Percentiles rank a stretch among this genome's conserved stretches.
Evolutionary conservation across 2,797 vertebrate genomes (phyloP).

Genomic region (Neolamprologus multifasciatus): DNA sequence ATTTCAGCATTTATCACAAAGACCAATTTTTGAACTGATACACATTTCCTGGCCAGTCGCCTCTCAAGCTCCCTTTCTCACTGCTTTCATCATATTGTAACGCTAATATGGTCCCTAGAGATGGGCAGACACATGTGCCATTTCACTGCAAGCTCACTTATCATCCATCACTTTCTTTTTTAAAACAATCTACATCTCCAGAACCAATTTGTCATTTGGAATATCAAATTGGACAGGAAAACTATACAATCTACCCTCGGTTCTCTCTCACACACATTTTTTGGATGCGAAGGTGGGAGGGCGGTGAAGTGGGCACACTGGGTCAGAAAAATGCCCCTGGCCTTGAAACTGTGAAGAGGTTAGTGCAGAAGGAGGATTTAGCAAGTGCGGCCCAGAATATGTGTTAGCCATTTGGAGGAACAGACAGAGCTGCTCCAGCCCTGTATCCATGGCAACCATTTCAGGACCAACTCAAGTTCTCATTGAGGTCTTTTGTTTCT

Average conservation of each 20-base stretch:
- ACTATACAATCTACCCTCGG: background rate
- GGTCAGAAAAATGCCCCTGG: conserved; percentile 23
- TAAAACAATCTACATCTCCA: background rate
- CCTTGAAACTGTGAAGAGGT: conserved; percentile 44
- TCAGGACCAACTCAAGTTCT: conserved; percentile 53
- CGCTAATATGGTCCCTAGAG: conserved; percentile 15
- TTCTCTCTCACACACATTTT: background rate
- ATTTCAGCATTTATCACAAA: conserved; percentile 38
- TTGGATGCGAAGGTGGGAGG: background rate
- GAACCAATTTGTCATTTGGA: background rate
- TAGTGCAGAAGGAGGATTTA: conserved; percentile 22
- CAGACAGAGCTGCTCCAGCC: conserved; percentile 43
- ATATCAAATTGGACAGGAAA: conserved; percentile 24
- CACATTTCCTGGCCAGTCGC: background rate
- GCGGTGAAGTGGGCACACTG: conserved; percentile 23
- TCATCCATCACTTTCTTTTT: conserved; percentile 20
- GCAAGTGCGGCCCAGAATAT: conserved; percentile 21
- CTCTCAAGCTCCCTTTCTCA: background rate
- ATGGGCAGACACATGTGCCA: conserved; percentile 7
- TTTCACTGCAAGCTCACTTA: conserved; percentile 9
- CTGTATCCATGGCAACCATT: conserved; percentile 71
- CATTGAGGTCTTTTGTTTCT: conserved; percentile 55
- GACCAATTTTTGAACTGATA: background rate
- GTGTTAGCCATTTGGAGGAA: conserved; percentile 41
- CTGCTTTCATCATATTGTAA: conserved; percentile 25